Percentiles rank a stretch among this genome's conserved stretches.
These are phyloP conservation scores for Sylvietta virens DNA, from an alignment of 2,113 vertebrate species.

Conservation along the genomic window DNA sequence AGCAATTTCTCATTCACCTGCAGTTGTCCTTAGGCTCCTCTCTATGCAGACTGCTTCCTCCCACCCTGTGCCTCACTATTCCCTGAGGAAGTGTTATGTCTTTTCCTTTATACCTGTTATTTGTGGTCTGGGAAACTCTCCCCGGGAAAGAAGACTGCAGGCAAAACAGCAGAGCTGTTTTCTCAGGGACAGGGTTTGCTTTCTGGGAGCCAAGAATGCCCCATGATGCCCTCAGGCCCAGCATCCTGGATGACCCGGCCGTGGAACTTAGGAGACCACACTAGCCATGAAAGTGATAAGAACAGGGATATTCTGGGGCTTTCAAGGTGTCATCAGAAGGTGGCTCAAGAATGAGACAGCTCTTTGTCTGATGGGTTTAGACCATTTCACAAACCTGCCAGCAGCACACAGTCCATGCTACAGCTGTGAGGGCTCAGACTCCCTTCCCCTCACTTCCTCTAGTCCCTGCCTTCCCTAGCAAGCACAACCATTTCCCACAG, in stretches of 20 bases:
- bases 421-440: not conserved
- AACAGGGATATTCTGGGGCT: not conserved
- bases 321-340: not conserved
- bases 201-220: not conserved
- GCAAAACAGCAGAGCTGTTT: not conserved
- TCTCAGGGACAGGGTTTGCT: not conserved
- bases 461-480: not conserved
- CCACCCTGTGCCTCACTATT: accelerated
- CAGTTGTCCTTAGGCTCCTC: not conserved
- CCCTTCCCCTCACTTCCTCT: not conserved
- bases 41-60: not conserved
- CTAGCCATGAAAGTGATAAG: not conserved
- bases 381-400: not conserved
- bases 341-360: not conserved
- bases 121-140: not conserved
- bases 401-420: not conserved
- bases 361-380: not conserved
- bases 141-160: not conserved
- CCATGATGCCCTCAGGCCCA: not conserved
- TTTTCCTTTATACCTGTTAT: not conserved
- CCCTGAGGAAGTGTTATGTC: accelerated
- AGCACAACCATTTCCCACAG: not conserved
- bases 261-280: not conserved
- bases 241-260: not conserved
- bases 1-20: not conserved